A percentile compares a stretch with the other conserved stretches of the same genome.
These are phyloP conservation scores for Girardinichthys multiradiatus DNA, from an alignment of 2,113 vertebrate species.

Conservation along the genomic window DNA sequence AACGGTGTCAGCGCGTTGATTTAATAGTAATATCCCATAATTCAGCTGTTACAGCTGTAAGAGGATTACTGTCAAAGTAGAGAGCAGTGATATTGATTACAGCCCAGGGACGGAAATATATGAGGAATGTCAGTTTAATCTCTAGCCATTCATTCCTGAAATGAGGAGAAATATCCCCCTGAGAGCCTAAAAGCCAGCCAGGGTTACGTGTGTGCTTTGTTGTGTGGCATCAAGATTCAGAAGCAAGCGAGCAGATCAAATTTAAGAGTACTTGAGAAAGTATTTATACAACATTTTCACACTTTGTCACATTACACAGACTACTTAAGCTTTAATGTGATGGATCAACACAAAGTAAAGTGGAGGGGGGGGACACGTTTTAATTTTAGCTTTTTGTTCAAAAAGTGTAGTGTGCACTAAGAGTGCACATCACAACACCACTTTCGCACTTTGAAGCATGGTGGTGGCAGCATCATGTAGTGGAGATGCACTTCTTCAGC, in stretches of 20 bases:
- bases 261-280: neutral
- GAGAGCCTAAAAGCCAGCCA: slow-evolving; percentile 1
- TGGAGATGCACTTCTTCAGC: no score
- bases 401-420: no score
- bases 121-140: slow-evolving; percentile 33
- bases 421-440: no score
- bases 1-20: slow-evolving; percentile 28
- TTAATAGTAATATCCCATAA: slow-evolving; percentile 49
- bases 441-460: neutral
- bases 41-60: slow-evolving; percentile 39
- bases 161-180: neutral
- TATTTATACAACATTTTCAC: neutral
- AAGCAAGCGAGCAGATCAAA: no score
- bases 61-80: slow-evolving; percentile 38
- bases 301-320: neutral
- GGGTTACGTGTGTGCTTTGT: slow-evolving; percentile 13
- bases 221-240: neutral
- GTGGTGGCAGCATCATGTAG: neutral
- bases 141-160: neutral
- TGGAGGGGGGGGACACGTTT: no score
- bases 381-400: no score
- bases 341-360: neutral
- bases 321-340: neutral
- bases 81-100: slow-evolving; percentile 47
- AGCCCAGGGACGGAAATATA: neutral